Conservation (phyloP, 2,888 invertebrate species). For the Ophion ellenae region DNA sequence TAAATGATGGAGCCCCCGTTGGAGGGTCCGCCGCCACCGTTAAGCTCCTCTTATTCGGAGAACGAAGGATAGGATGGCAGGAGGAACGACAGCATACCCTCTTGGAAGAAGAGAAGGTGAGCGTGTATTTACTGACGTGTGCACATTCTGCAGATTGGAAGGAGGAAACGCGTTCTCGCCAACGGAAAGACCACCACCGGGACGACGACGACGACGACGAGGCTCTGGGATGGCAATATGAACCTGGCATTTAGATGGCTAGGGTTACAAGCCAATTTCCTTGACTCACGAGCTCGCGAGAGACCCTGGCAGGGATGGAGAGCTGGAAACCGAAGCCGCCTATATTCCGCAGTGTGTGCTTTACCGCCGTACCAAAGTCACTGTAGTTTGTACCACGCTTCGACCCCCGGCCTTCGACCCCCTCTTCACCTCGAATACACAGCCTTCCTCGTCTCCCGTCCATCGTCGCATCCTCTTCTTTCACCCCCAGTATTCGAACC, state of each 20-base stretch:
- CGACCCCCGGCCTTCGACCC: background rate
- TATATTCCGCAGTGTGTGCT: slow-evolving; percentile 21
- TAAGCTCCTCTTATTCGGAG: slow-evolving; percentile 54
- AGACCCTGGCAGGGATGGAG: slow-evolving; percentile 40
- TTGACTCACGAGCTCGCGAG: slow-evolving; percentile 50
- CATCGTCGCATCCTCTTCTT: background rate
- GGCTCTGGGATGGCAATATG: slow-evolving; percentile 71
- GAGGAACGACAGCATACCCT: slow-evolving; percentile 11
- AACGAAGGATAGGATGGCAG: slow-evolving; percentile 17
- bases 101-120: slow-evolving; percentile 10
- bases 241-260: slow-evolving; percentile 73
- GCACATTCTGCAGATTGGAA: slow-evolving; percentile 41
- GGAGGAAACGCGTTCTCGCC: slow-evolving; percentile 30
- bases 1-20: slow-evolving; percentile 66
- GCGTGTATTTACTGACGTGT: slow-evolving; percentile 8
- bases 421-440: background rate
- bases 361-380: slow-evolving; percentile 41
- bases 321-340: slow-evolving; percentile 35
- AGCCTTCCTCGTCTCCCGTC: slow-evolving; percentile 1
- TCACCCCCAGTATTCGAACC: background rate
- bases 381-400: background rate
- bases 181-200: slow-evolving; percentile 33
- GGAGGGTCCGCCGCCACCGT: slow-evolving; percentile 29
- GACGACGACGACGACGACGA: slow-evolving; percentile 30
- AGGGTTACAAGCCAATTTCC: slow-evolving; percentile 74